Conservation (phyloP, 2,888 invertebrate genomes). For the Hydraecia micacea region DNA sequence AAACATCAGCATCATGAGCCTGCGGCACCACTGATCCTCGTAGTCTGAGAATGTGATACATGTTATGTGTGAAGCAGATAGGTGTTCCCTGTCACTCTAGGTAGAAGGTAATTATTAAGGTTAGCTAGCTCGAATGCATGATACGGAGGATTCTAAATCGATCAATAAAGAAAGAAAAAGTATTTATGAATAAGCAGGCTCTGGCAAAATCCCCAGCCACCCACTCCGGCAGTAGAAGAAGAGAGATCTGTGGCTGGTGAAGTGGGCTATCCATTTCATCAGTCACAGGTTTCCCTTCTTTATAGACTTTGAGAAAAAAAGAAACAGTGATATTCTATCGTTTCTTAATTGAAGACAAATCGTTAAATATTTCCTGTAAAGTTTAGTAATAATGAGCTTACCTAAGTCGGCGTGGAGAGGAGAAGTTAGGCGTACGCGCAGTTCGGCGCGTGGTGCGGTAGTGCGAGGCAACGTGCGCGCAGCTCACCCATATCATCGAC, state of each 20-base stretch:
- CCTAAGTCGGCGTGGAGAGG: conserved; percentile 27
- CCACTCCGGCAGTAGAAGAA: too few relatives aligned
- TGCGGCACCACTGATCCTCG: neutral
- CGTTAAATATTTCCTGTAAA: neutral
- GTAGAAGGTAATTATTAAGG: neutral
- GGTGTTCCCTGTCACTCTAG: neutral
- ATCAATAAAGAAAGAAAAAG: neutral
- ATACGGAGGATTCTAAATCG: neutral
- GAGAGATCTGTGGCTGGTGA: neutral
- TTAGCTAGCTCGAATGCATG: neutral
- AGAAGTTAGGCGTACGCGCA: conserved; percentile 44
- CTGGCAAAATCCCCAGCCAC: too few relatives aligned
- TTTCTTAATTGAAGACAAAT: neutral
- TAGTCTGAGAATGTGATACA: neutral
- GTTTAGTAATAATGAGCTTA: conserved; percentile 32
- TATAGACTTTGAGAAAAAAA: neutral
- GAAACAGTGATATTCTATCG: neutral
- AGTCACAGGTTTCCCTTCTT: neutral
- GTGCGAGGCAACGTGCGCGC: conserved; percentile 45
- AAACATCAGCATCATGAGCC: neutral
- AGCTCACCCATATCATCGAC: conserved; percentile 14
- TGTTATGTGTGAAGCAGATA: neutral
- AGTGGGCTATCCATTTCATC: neutral
- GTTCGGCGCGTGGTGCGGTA: conserved; percentile 36
- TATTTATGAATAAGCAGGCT: neutral